Evolutionary conservation across 2,113 vertebrate species (phyloP), one percentile per base, ranked within the genome.

Genomic region (Psephotus haematonotus): DNA sequence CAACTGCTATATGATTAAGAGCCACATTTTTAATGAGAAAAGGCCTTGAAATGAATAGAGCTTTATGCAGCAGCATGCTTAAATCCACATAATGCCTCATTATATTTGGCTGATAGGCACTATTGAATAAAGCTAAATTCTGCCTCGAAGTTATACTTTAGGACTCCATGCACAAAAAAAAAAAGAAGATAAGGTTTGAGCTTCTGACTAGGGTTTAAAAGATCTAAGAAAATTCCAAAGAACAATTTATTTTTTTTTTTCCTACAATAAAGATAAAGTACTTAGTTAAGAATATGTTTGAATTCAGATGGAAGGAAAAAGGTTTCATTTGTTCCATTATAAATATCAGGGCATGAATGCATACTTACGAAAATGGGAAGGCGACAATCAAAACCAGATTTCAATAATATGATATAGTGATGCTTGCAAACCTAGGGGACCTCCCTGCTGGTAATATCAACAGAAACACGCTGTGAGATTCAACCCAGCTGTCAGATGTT

Each of bases 341-440:
- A 93, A 94, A 35, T 64, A 95, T 28, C 71, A 50, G 91, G 63
- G 63, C 84, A 72, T 31, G 70, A 82, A 88, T 41, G 65, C 85
- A 87, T 49, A 18, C 79, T 80, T 52, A 44, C 10, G 84, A 65
- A 91, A 82, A 91, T 2, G 50, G 7, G 43, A 71, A 80, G 75
- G 88, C 86, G 92, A 92, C 71, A 88, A 96, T 92, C 90, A 83
- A 93, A 93, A 92, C 6, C 93, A 96, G 93, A 94, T 86, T 90
- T 94, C 71, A 57, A 88, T 83, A 77, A 77, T 74, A 59, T 2
- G 55, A 88, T 74, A 2, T 3, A 88, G 50, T 16, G 71, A 80
- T 59, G 79, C 78, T 55, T 93, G 90, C 85, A 90, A 93, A 92
- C 90, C 79, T 67, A 53, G 46, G 79, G 64, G 94, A 95, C 68